phyloP scores from a whole-genome alignment of 2,113 vertebrate genomes.

The Formicarius rufipectus region DNA sequence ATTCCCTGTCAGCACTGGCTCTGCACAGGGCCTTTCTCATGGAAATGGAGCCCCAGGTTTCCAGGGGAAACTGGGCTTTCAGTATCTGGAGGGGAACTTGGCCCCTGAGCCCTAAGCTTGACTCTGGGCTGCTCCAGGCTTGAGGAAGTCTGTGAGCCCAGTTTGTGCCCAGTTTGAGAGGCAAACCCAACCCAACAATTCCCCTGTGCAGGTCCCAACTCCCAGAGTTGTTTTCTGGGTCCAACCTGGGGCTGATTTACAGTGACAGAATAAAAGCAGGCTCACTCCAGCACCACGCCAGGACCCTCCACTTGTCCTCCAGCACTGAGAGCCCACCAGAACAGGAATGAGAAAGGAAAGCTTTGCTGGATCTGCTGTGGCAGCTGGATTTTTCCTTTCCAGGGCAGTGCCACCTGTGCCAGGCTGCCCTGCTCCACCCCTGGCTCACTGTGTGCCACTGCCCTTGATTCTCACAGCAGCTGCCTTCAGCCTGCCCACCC shows the following conservation, averaged over 20 bases:
- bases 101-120: background rate
- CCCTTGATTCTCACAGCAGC: background rate
- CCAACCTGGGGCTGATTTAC: background rate
- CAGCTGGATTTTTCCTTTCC: background rate
- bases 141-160: background rate
- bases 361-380: background rate
- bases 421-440: background rate
- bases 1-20: conserved; percentile 8
- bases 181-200: background rate
- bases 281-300: background rate
- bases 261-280: background rate
- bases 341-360: background rate
- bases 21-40: background rate
- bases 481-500: background rate
- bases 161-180: background rate
- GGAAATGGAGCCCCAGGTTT: background rate
- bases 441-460: background rate
- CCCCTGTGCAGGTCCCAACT: background rate
- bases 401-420: background rate
- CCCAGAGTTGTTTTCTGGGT: background rate
- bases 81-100: background rate
- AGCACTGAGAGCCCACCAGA: background rate
- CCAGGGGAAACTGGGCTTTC: background rate
- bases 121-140: background rate
- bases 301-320: background rate